A percentile compares a stretch with the other conserved stretches of the same genome.
These are phyloP conservation scores for Eucidaris tribuloides DNA, from an alignment of 35 echinoderm and acorn worm species.

Conservation along the genomic window DNA sequence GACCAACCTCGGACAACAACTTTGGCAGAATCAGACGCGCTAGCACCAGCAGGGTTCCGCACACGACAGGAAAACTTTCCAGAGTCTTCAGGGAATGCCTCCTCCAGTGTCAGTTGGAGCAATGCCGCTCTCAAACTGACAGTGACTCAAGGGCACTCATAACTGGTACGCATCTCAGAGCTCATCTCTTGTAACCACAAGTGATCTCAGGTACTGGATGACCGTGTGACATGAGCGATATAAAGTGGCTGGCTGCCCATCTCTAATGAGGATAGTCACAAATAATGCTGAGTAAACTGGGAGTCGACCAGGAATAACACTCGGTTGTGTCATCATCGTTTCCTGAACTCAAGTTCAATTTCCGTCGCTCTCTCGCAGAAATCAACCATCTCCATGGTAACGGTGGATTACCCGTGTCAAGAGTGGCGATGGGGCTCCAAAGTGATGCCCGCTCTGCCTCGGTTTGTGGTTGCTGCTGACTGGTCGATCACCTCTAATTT, in stretches of 20 bases:
- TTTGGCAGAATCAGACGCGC: slow-evolving; percentile 74
- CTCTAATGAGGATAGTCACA: slow-evolving; percentile 49
- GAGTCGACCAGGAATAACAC: slow-evolving; percentile 46
- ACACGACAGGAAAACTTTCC: slow-evolving; percentile 74
- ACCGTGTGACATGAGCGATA: slow-evolving; percentile 53
- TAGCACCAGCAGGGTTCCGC: slow-evolving; percentile 68
- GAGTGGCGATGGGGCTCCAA: slow-evolving; percentile 12
- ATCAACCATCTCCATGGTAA: slow-evolving; percentile 53
- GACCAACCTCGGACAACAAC: slow-evolving; percentile 80
- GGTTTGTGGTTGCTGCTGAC: not conserved
- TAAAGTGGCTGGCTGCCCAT: slow-evolving; percentile 74
- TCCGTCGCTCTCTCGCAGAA: slow-evolving; percentile 44
- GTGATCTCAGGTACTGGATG: slow-evolving; percentile 65
- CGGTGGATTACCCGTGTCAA: slow-evolving; percentile 48
- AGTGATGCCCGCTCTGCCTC: slow-evolving; percentile 49
- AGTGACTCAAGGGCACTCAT: slow-evolving; percentile 69
- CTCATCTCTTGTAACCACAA: too few relatives aligned
- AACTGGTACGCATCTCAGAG: too few relatives aligned
- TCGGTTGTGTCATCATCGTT: slow-evolving; percentile 17
- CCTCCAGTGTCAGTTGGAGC: slow-evolving; percentile 61
- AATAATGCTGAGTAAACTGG: slow-evolving; percentile 59
- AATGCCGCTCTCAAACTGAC: slow-evolving; percentile 53
- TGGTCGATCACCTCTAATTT: not conserved
- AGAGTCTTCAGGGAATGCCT: slow-evolving; percentile 88
- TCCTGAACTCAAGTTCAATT: slow-evolving; percentile 61